phyloP scores from a whole-genome alignment of 2,888 invertebrate genomes.

The Acanthopleura granulata region DNA sequence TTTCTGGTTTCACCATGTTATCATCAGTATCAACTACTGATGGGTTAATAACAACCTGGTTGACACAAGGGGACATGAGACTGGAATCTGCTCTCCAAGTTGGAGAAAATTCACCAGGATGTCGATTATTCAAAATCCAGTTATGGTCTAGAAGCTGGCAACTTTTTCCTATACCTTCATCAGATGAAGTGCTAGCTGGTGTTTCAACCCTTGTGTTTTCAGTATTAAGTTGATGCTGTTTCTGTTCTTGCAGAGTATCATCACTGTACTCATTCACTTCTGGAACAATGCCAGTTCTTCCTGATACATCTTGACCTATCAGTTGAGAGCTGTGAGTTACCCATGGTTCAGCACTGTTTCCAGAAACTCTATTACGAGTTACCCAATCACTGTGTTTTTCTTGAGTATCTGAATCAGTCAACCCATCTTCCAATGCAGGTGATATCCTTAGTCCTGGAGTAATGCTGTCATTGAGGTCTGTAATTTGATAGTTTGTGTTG shows the following conservation, averaged over 20 bases:
- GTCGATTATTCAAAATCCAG: background rate
- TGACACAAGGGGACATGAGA: too few species aligned
- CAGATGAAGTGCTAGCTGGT: background rate
- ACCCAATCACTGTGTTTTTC: background rate
- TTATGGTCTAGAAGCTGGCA: background rate
- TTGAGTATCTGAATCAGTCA: background rate
- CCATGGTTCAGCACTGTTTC: background rate
- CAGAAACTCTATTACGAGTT: background rate
- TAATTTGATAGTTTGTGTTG: too few species aligned
- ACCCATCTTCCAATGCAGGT: background rate
- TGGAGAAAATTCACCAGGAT: background rate
- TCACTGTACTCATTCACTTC: too few species aligned
- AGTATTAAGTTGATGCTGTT: too few species aligned
- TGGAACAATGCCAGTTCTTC: background rate
- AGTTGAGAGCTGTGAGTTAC: background rate
- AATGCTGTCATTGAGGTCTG: too few species aligned
- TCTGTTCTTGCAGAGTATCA: too few species aligned
- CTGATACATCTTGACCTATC: background rate
- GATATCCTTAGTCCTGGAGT: too few species aligned
- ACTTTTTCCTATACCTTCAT: background rate
- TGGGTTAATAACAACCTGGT: slow-evolving; percentile 2
- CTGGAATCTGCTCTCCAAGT: background rate
- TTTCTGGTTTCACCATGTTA: slow-evolving; percentile 18
- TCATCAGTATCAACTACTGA: slow-evolving; percentile 24
- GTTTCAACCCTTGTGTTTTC: too few species aligned